A percentile compares a stretch with the other conserved stretches of the same genome.
Evolutionary conservation across 1,140 invertebrate species (phyloP).

Genomic region (Aphaenogaster rudis): DNA sequence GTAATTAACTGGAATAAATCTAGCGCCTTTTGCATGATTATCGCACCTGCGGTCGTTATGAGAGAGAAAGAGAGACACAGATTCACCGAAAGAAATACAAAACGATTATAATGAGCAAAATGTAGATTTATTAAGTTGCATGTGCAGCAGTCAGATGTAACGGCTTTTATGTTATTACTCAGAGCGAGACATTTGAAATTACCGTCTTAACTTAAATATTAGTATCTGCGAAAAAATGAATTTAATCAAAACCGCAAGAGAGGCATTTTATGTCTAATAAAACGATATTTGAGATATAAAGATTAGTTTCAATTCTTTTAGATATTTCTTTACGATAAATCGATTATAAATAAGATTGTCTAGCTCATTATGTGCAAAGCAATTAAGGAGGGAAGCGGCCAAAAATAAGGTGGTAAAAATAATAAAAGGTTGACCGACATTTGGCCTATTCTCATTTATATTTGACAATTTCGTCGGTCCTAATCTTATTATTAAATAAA

Average conservation of each 20-base stretch:
- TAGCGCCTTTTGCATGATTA: slow-evolving; percentile 21
- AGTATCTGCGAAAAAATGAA: too few species aligned
- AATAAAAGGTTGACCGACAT: too few species aligned
- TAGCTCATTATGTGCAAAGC: too few species aligned
- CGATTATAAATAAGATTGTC: too few species aligned
- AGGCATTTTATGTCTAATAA: not conserved
- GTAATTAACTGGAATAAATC: slow-evolving; percentile 42
- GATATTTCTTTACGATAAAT: not conserved
- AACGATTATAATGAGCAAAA: slow-evolving; percentile 2
- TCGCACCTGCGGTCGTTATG: not conserved
- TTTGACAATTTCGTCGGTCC: too few species aligned
- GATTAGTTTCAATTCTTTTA: not conserved
- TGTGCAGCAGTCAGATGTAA: not conserved
- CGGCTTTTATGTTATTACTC: not conserved
- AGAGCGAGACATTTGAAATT: not conserved
- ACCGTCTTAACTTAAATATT: not conserved
- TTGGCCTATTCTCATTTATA: too few species aligned
- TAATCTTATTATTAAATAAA: too few species aligned
- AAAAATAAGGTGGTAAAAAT: too few species aligned
- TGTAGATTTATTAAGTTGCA: not conserved
- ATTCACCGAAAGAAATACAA: not conserved
- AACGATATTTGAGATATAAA: not conserved
- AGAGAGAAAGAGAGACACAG: not conserved
- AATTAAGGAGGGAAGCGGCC: too few species aligned
- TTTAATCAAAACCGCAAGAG: not conserved